phyloP scores from a whole-genome alignment of 2,888 invertebrate species.

The Polydrusus pterygomalis region DNA sequence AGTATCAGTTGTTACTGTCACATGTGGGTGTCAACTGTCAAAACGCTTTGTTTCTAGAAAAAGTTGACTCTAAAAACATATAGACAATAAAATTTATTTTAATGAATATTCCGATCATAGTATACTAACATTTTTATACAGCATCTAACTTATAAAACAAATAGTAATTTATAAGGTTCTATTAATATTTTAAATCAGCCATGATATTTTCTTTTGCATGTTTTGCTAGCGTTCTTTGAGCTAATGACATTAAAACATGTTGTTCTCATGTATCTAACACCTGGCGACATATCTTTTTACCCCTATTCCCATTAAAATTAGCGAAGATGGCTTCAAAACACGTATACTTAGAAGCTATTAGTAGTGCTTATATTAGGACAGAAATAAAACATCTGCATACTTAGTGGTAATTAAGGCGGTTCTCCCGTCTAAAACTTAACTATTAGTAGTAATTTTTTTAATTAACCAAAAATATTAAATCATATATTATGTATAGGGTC shows the following conservation, averaged over 20 bases:
- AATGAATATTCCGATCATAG: too few relatives aligned
- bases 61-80: too few relatives aligned
- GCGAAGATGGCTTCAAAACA: slow-evolving; percentile 34
- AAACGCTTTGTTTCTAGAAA: too few relatives aligned
- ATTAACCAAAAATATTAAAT: too few relatives aligned
- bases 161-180: background rate
- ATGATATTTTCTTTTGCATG: slow-evolving; percentile 6
- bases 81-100: too few relatives aligned
- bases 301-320: slow-evolving; percentile 37
- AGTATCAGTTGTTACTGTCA: too few relatives aligned
- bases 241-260: slow-evolving; percentile 13
- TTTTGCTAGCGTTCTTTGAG: slow-evolving; percentile 17
- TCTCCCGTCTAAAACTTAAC: background rate
- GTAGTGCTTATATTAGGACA: slow-evolving; percentile 60
- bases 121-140: too few relatives aligned
- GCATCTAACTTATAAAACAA: background rate
- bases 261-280: slow-evolving; percentile 33
- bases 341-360: slow-evolving; percentile 58
- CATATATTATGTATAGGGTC: too few relatives aligned
- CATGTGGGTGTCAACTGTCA: too few relatives aligned
- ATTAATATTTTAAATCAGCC: slow-evolving; percentile 17
- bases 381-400: slow-evolving; percentile 60
- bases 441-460: too few relatives aligned
- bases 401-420: slow-evolving; percentile 16
- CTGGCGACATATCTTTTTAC: slow-evolving; percentile 39